Evolutionary conservation across 64 coral and sea anemone genomes (phyloP).

Genomic region (Anthopleura sola): DNA sequence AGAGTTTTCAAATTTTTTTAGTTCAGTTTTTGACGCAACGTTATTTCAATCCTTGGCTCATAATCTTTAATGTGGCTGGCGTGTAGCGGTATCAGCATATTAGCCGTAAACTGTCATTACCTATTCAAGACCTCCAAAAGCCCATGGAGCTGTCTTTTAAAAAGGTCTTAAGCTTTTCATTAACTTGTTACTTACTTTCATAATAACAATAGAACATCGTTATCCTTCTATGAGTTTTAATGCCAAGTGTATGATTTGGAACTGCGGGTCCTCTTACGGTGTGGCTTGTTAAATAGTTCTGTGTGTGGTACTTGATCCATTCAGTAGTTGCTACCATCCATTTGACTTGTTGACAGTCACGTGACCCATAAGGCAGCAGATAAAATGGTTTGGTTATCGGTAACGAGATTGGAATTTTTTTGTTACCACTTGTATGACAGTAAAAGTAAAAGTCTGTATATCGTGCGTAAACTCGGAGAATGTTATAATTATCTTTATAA

Average conservation of each 20-base stretch:
- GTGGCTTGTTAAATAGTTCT: too few species aligned
- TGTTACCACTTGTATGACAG: background rate
- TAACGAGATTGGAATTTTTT: slow-evolving; percentile 1
- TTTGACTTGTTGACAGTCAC: slow-evolving; percentile 57
- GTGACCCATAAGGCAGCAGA: slow-evolving; percentile 32
- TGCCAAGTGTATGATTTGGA: slow-evolving; percentile 8
- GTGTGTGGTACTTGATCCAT: slow-evolving; percentile 48
- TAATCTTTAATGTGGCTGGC: too few species aligned
- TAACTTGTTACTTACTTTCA: slow-evolving; percentile 37
- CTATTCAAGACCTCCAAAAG: too few species aligned
- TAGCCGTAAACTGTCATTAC: too few species aligned
- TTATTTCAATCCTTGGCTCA: too few species aligned
- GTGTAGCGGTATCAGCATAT: too few species aligned
- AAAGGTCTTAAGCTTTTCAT: too few species aligned
- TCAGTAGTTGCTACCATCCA: slow-evolving; percentile 34
- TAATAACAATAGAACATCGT: slow-evolving; percentile 49
- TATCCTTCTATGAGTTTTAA: background rate
- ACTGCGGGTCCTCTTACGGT: too few species aligned
- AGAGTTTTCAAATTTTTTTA: too few species aligned
- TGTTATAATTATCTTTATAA: background rate
- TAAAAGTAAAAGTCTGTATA: background rate
- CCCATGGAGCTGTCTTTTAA: too few species aligned
- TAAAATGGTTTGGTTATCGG: slow-evolving; percentile 30
- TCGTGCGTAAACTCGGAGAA: background rate
- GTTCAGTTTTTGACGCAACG: too few species aligned